Base-by-base conservation (phyloP, 2,888 invertebrate genomes). In the Brachylomia viminalis region DNA sequence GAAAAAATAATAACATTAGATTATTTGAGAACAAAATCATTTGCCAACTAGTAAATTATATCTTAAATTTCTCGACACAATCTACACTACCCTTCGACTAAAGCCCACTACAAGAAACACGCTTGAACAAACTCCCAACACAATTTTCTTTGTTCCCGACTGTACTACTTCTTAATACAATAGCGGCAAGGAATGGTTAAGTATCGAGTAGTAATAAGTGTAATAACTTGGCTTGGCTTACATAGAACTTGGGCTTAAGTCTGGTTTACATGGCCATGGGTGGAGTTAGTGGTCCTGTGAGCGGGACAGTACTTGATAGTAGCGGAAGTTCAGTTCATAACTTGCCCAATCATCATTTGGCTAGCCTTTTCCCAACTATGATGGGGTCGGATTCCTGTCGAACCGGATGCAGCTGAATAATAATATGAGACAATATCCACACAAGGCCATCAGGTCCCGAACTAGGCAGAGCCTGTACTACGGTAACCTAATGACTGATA, bases 141-240 rank as follows among this genome's bases (percentile, higher is more conserved):
- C 73, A 86, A 81, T 84, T 80, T 81, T 75, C 81, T 83, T 79
- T 87, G 81, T 85, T 68, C 72, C 49, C 64, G 71, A 73, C 62
- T 83, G 79, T 78, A 80, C 76, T 61, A 66, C 62, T 30, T 76
- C 77, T 82, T 85, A 86, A 81, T 75, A 85, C 85, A 89, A 87
- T 87, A 85, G 83, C 80, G 76, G 79, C 68, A 78, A 80, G 79
- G 86, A 88, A 90, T 89, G 83, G 86, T 85, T 83, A 84, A 85
- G 89, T 83, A 84, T 85, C 79, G 79, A 82, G 74, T 82, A 74
- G 82, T 85, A 77, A 82, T 83, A 85, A 85, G 76, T 79, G 85
- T 88, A 89, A 90, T 89, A 88, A 86, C 83, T 77, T 83, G 71
- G 80, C 83, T 74, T 75, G 54, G 72, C 83, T 86, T 80, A 77